Base-by-base conservation (phyloP, 1,140 invertebrate species). In the Yoshiicerus persimilis region DNA sequence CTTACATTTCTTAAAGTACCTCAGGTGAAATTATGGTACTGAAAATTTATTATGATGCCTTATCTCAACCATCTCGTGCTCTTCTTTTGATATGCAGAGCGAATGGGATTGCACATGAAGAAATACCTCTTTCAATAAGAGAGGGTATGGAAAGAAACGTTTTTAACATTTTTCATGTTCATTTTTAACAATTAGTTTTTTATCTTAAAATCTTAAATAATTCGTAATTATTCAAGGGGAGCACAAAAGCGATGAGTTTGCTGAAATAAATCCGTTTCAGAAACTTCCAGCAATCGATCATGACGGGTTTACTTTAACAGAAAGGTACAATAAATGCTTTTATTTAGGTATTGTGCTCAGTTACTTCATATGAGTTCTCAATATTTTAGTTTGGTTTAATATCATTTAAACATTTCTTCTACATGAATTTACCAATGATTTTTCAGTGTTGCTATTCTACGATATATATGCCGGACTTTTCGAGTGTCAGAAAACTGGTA, bases 241-340 rank as follows among this genome's bases (percentile, higher is more conserved):
- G 92, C 96, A 98, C 92, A 93, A 94, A 70, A 93, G 93, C n/a
- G 93, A 95, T 10, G 95, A 96, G 90, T 97, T 93, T 92, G 93
- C 93, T 88, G 93, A 94, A 84, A 84, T 97, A 9, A 96, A 96
- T 93, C 95, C 95, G 62, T 95, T 97, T 90, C 93, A 95, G 91
- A 95, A 94, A 92, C 95, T 98, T 4, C 97, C 97, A 86, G 95
- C 95, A 30, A 96, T 97, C 88, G 94, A 96, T 90, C 95, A 97
- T 91, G 94, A 95, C 92, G 96, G 95, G 88, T 96, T 96, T 92
- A 93, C 94, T 89, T 92, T 97, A 41, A 94, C 94, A 38, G 96
- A 97, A 94, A 97, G 96, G 96, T 96, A 93, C n/a, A 83, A 38
- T 83, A 16, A 34, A 83, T n/a, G n/a, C n/a, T n/a, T n/a, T n/a